These are phyloP conservation scores for Pocillopora meandrina DNA, from an alignment of 92 coral and sea anemone genomes.

Conservation along the genomic window DNA sequence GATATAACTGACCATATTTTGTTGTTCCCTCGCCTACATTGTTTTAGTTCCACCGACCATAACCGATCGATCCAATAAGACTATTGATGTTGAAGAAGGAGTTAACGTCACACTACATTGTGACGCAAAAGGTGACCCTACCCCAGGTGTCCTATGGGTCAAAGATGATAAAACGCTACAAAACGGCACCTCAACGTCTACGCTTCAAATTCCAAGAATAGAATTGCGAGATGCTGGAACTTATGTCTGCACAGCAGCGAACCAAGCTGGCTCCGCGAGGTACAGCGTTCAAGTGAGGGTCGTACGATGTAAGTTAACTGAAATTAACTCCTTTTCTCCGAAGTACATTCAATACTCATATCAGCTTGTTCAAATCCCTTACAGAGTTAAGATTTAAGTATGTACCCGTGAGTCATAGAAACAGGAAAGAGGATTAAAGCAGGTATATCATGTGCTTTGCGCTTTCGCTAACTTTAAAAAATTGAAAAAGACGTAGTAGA, in stretches of 20 bases:
- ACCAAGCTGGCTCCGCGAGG: neutral
- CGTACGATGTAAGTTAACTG: neutral
- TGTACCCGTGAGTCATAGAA: no score
- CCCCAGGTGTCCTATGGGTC: neutral
- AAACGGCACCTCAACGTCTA: neutral
- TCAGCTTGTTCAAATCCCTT: no score
- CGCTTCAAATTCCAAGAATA: neutral
- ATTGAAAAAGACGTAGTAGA: no score
- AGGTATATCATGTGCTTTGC: no score
- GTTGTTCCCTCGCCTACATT: no score
- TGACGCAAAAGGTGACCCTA: constrained; percentile 17
- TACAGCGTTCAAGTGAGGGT: constrained; percentile 7
- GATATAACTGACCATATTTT: no score
- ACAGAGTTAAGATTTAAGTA: no score
- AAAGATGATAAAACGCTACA: neutral
- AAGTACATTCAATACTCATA: no score
- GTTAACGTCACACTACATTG: neutral
- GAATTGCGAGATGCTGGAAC: neutral
- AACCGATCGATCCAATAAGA: neutral
- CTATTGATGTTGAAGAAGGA: neutral
- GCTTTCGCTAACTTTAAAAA: no score
- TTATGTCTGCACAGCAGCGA: constrained; percentile 14
- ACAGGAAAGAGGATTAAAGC: no score
- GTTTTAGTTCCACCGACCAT: constrained; percentile 10
- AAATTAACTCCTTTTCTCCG: no score